Evolutionary conservation across 2,797 vertebrate genomes (phyloP), one percentile per base, ranked within the genome.

Genomic region (Lepilemur ruficaudatus): DNA sequence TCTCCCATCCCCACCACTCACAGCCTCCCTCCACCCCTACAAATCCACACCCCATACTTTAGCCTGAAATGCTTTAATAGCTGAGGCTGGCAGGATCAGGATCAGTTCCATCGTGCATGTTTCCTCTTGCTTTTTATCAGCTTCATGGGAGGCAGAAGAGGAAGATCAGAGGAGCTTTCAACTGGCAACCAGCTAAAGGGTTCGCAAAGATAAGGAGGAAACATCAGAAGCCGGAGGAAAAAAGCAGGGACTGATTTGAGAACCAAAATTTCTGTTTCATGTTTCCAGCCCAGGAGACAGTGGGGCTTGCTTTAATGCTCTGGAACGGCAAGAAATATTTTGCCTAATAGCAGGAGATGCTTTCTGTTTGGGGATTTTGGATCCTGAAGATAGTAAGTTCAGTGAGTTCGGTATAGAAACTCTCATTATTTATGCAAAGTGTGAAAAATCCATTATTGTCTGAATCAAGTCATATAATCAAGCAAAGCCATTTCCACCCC

Each of bases 121-220:
- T 70, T 88, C 63, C 73, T 50, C 69, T n/a, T 83, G 85, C 38
- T 76, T 65, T 84, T 83, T 50, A 95, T 89, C 83, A 67, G 32
- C 72, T 55, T 95, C 67, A 28, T 6, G n/a, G 94, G 86, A 92
- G 70, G 46, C 46, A 91, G 65, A 55, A 76, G 65, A 78, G 70
- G 65, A 78, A 91, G 84, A 86, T 70, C 43, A 84, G 80, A 70
- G 69, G 63, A 6, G 1, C 17, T 86, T 82, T 81, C 38, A n/a
- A n/a, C 57, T 32, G 57, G 48, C 67, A 63, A 23, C 35, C 2
- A 28, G 52, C 41, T 65, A 87, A 70, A 73, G 91, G 59, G 7
- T 67, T 95, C 69, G n/a, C 79, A 30, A 30, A 94, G 92, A 55
- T 41, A 35, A 83, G 69, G 52, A 93, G 46, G 52, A 67, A 57